Evolutionary conservation across 2,113 vertebrate species (phyloP).

Genomic region (Capra hircus): DNA sequence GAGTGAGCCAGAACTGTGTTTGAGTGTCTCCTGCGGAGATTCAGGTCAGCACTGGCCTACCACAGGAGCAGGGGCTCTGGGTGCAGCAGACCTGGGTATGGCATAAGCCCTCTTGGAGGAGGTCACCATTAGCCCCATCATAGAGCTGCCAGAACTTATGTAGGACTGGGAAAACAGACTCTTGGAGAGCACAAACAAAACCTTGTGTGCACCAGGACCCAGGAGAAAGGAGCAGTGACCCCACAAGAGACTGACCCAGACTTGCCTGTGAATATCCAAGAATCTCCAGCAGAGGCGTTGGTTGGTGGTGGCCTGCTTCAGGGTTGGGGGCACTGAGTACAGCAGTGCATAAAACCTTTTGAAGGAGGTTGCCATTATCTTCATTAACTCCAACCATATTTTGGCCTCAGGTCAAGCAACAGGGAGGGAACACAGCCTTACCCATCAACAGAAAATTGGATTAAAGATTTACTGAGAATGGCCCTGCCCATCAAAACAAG

Average conservation of each 20-base stretch:
- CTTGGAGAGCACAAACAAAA: neutral
- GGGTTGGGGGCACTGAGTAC: neutral
- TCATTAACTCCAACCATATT: neutral
- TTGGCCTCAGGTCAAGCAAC: neutral
- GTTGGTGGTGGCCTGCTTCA: neutral
- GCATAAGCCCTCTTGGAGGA: neutral
- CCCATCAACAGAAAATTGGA: neutral
- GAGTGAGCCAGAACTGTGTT: neutral
- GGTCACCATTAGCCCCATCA: neutral
- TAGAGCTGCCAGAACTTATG: neutral
- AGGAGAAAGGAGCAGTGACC: neutral
- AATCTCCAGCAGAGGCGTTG: rapidly evolving
- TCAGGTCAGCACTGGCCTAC: neutral
- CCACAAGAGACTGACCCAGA: neutral
- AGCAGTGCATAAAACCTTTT: neutral
- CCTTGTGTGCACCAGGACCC: neutral
- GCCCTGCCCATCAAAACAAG: neutral
- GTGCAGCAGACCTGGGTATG: neutral
- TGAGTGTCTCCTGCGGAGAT: neutral
- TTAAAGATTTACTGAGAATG: neutral
- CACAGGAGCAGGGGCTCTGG: rapidly evolving
- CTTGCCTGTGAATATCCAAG: neutral
- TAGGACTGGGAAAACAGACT: neutral
- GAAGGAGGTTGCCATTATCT: neutral
- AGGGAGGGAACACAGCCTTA: neutral